Percentiles rank a stretch among this genome's conserved stretches.
phyloP scores from a whole-genome alignment of 1,140 invertebrate species.

The Oryctes rhinoceros region DNA sequence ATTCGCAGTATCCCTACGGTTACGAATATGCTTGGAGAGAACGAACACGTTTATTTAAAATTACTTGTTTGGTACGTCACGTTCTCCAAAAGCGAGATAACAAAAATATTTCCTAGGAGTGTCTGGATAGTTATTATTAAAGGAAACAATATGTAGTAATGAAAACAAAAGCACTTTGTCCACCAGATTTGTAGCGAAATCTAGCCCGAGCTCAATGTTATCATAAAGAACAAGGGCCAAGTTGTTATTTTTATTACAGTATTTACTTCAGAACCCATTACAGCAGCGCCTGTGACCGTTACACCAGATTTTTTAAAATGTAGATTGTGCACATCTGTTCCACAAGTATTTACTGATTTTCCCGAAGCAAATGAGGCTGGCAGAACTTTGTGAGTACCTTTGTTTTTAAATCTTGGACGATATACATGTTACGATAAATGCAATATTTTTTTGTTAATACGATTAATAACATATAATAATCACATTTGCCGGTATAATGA shows the following conservation, averaged over 20 bases:
- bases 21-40: background rate
- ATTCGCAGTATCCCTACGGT: no score
- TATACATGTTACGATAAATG: no score
- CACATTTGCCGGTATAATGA: no score
- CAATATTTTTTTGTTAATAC: no score
- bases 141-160: conserved; percentile 8
- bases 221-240: background rate
- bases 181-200: background rate
- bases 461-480: no score
- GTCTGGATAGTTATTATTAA: background rate
- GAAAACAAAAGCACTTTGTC: conserved; percentile 10
- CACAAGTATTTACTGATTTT: conserved; percentile 2
- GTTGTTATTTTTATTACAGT: conserved; percentile 1
- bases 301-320: background rate
- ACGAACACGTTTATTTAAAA: background rate
- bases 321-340: conserved; percentile 9
- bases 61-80: conserved; percentile 8
- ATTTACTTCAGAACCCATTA: background rate
- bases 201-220: background rate
- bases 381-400: background rate
- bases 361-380: background rate
- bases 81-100: conserved; percentile 5
- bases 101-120: conserved; percentile 6
- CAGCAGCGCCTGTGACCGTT: background rate
- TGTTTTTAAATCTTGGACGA: background rate